phyloP scores from a whole-genome alignment of 2,888 invertebrate species.

The Kryphioiulus occultus region DNA sequence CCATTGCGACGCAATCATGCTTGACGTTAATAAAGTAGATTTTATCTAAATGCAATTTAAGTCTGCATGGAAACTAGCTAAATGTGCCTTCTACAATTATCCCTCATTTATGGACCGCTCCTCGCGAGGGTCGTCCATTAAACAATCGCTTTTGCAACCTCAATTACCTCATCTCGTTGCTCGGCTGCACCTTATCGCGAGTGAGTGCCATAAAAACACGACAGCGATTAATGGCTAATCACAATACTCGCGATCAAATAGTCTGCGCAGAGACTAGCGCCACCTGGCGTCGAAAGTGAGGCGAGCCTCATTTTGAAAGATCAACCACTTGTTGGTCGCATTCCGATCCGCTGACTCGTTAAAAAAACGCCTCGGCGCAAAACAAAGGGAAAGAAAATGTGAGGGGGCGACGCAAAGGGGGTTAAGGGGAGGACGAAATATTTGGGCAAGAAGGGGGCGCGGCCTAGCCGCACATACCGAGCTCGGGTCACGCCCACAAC shows the following conservation, averaged over 20 bases:
- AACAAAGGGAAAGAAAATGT: background rate
- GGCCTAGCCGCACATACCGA: background rate
- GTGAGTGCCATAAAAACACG: constrained; percentile 53
- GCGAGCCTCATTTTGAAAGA: background rate
- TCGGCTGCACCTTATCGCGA: constrained; percentile 70
- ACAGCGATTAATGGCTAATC: background rate
- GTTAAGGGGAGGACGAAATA: background rate
- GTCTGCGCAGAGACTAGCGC: background rate
- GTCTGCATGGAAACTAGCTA: too few relatives aligned
- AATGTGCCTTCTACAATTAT: too few relatives aligned
- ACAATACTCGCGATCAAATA: background rate
- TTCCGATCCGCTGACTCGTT: background rate
- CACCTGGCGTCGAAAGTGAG: background rate
- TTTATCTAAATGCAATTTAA: too few relatives aligned
- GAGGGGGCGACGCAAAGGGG: background rate
- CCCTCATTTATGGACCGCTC: too few relatives aligned
- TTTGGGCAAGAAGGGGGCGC: background rate
- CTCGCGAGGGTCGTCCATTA: too few relatives aligned
- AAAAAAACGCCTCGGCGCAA: background rate
- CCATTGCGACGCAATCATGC: too few relatives aligned
- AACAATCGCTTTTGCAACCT: too few relatives aligned
- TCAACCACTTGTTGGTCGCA: constrained; percentile 5
- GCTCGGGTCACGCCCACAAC: background rate
- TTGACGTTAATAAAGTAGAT: too few relatives aligned
- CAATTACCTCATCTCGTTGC: background rate